Conservation (phyloP, 1,140 invertebrate genomes). For the Maniola jurtina region DNA sequence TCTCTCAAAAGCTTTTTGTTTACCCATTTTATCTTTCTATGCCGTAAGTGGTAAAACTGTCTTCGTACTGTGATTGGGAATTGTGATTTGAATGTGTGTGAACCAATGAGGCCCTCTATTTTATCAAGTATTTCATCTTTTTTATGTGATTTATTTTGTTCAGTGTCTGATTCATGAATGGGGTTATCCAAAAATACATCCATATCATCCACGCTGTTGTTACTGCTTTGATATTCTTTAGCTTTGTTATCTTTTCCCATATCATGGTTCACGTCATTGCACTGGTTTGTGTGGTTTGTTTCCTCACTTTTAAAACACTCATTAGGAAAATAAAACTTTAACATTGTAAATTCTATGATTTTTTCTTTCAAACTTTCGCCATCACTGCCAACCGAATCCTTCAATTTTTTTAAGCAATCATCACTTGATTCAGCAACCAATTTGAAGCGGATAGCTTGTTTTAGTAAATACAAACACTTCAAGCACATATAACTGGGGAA, state of each 20-base stretch:
- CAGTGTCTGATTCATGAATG: not conserved
- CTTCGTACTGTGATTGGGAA: not conserved
- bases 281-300: not conserved
- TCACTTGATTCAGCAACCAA: conserved; percentile 56
- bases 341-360: conserved; percentile 48
- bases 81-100: not conserved
- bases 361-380: conserved; percentile 40
- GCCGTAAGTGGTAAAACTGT: not conserved
- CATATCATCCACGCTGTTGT: not conserved
- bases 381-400: conserved; percentile 26
- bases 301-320: conserved; percentile 14
- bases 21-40: not conserved
- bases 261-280: not conserved
- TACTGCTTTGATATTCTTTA: not conserved
- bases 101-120: not conserved
- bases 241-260: not conserved
- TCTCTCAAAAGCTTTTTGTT: not conserved
- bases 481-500: conserved; percentile 57
- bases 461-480: conserved; percentile 53
- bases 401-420: conserved; percentile 25
- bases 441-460: conserved; percentile 60
- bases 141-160: not conserved
- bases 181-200: not conserved
- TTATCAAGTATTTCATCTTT: not conserved
- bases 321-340: conserved; percentile 42